A percentile compares a stretch with the other conserved stretches of the same genome.
Conservation (phyloP, 1,140 invertebrate species). For the Meloidogyne exigua region DNA sequence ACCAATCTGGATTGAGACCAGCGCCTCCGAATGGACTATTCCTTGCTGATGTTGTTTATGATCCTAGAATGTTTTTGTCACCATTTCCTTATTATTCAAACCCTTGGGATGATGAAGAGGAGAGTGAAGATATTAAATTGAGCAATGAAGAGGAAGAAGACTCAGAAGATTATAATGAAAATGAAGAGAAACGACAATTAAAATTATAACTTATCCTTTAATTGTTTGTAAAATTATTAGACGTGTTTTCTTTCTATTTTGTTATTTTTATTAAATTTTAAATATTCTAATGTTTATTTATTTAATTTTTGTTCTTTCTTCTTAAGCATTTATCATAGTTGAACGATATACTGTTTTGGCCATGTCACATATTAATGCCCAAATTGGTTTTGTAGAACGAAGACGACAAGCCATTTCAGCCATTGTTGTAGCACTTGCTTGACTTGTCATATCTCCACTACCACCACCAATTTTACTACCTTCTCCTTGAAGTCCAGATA, state of each 20-base stretch:
- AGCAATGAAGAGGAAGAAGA: constrained; percentile 1
- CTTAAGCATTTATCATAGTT: constrained; percentile 12
- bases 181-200: not conserved
- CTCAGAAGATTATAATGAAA: not conserved
- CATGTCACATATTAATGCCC: constrained; percentile 39
- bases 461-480: not conserved
- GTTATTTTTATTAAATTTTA: no score
- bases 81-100: constrained; percentile 43
- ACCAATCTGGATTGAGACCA: constrained; percentile 19
- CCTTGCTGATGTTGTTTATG: constrained; percentile 55
- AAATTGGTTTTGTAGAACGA: constrained; percentile 30
- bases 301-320: not conserved
- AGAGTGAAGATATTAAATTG: constrained; percentile 7
- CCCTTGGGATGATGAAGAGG: constrained; percentile 43
- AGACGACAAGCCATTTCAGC: constrained; percentile 34
- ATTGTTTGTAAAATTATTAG: not conserved
- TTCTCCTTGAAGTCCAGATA: not conserved
- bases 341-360: constrained; percentile 36
- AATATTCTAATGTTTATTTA: not conserved
- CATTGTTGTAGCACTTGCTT: constrained; percentile 28
- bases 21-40: constrained; percentile 51
- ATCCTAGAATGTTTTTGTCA: constrained; percentile 42
- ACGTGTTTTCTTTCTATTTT: no score
- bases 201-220: not conserved
- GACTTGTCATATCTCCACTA: not conserved